These are phyloP conservation scores for Xenopus laevis DNA, from an alignment of 2,113 vertebrate genomes.

Conservation along the genomic window DNA sequence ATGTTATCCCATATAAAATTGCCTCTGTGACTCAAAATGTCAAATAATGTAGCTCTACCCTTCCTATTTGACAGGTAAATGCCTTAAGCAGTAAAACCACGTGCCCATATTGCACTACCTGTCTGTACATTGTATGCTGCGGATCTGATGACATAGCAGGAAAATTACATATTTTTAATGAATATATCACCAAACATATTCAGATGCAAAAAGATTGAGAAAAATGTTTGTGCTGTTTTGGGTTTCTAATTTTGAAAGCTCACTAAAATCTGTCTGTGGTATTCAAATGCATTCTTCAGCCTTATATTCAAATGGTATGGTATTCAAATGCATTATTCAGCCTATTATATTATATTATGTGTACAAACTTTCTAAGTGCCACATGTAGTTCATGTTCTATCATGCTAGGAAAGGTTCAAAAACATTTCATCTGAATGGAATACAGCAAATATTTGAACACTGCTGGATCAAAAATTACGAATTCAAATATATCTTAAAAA, in stretches of 20 bases:
- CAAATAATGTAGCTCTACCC: slow-evolving; percentile 37
- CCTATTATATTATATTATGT: not conserved
- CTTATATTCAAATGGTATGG: no score
- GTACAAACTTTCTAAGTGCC: not conserved
- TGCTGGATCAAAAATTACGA: slow-evolving; percentile 62
- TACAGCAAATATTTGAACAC: slow-evolving; percentile 34
- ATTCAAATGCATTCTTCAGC: not conserved
- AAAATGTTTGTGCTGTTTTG: not conserved
- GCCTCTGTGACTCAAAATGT: slow-evolving; percentile 41
- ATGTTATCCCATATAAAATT: slow-evolving; percentile 15
- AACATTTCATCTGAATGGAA: slow-evolving; percentile 19
- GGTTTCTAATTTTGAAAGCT: not conserved
- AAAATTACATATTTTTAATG: slow-evolving; percentile 51
- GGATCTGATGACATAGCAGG: slow-evolving; percentile 39
- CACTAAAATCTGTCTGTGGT: not conserved
- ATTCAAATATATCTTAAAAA: slow-evolving; percentile 66
- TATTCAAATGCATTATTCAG: not conserved
- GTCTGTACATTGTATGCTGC: slow-evolving; percentile 49
- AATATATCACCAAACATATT: slow-evolving; percentile 38
- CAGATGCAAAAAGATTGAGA: slow-evolving; percentile 50
- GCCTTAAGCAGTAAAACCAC: slow-evolving; percentile 44
- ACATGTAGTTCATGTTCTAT: slow-evolving; percentile 7
- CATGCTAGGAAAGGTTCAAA: slow-evolving; percentile 13
- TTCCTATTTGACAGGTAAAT: slow-evolving; percentile 46
- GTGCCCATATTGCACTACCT: slow-evolving; percentile 44